Evolutionary conservation across 2,113 vertebrate genomes (phyloP).

Genomic region (Mus musculus): DNA sequence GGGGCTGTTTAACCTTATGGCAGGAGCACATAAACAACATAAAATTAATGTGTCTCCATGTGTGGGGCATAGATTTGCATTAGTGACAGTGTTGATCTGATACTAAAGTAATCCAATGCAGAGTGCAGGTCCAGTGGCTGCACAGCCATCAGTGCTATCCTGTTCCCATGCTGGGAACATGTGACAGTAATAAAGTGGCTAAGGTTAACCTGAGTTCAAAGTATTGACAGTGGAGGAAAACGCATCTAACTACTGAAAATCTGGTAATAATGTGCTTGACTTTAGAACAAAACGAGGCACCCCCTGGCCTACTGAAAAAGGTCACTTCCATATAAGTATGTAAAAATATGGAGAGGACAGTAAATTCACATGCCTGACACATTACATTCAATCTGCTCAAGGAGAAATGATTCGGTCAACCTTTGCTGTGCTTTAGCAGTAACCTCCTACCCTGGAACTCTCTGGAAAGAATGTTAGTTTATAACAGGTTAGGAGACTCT

Average conservation of each 20-base stretch:
- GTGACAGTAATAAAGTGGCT: conserved; percentile 69
- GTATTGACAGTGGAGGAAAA: conserved; percentile 10
- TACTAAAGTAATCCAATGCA: conserved; percentile 72
- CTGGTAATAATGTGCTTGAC: background rate
- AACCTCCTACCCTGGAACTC: background rate
- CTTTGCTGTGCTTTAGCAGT: background rate
- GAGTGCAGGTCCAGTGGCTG: conserved; percentile 71
- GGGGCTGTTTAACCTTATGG: conserved; percentile 92
- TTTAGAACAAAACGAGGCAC: conserved; percentile 1
- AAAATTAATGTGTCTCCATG: conserved; percentile 88
- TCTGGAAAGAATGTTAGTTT: background rate
- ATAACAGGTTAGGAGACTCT: background rate
- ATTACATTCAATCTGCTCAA: background rate
- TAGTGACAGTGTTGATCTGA: conserved; percentile 86
- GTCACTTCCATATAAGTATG: background rate
- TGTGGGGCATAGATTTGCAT: conserved; percentile 87
- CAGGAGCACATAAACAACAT: conserved; percentile 89
- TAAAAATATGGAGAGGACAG: background rate
- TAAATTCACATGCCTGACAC: background rate
- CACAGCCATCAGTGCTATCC: conserved; percentile 63
- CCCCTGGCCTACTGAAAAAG: background rate
- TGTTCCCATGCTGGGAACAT: conserved; percentile 53
- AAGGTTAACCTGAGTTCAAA: conserved; percentile 60
- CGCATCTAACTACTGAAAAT: conserved; percentile 23
- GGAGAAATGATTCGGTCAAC: background rate